A percentile compares a stretch with the other conserved stretches of the same genome.
phyloP scores from a whole-genome alignment of 2,888 invertebrate genomes.

The Drosophila ezoana region DNA sequence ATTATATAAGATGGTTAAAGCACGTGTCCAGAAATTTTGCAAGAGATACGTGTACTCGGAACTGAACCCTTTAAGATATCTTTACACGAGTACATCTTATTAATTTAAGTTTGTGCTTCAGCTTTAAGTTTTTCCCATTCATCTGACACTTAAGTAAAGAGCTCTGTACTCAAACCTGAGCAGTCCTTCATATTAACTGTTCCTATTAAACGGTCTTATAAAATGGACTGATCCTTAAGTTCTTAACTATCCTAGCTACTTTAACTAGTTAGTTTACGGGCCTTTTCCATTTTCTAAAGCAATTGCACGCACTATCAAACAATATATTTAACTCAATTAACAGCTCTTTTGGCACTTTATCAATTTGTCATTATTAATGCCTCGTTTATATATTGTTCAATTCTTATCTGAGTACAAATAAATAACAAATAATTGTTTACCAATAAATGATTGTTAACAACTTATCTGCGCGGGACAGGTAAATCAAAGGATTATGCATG shows the following conservation, averaged over 20 bases:
- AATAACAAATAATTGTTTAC: conserved; percentile 22
- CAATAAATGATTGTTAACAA: conserved; percentile 33
- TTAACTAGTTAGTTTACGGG: background rate
- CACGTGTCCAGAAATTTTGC: background rate
- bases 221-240: background rate
- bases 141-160: background rate
- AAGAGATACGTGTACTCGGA: background rate
- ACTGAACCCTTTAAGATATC: background rate
- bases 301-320: background rate
- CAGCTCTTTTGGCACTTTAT: conserved; percentile 10
- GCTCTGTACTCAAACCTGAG: background rate
- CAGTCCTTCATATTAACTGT: background rate
- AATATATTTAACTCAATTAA: conserved; percentile 1
- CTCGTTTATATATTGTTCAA: background rate
- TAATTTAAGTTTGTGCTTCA: background rate
- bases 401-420: conserved; percentile 31
- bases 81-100: background rate
- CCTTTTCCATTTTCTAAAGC: background rate
- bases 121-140: background rate
- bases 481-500: conserved; percentile 6
- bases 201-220: background rate
- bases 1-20: background rate
- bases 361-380: conserved; percentile 10
- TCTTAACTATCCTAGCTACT: background rate
- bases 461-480: background rate